These are phyloP conservation scores for Chionoecetes opilio DNA, from an alignment of 1,140 invertebrate species.

Conservation along the genomic window DNA sequence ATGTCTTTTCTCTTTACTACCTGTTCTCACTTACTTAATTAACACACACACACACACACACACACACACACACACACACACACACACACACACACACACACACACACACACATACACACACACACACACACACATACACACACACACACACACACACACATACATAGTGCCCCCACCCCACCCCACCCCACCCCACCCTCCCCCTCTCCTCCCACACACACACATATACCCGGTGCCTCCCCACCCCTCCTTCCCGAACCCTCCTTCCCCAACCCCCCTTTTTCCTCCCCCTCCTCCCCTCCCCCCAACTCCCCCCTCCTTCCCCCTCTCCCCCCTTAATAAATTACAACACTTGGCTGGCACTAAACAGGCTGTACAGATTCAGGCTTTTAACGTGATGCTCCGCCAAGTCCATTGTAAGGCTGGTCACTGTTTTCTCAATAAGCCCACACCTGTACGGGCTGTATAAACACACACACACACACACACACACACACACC, in stretches of 20 bases:
- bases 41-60: background rate
- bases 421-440: background rate
- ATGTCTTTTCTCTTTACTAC: background rate
- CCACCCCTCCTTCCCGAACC: too few species aligned
- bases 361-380: background rate
- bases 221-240: too few species aligned
- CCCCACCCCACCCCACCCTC: background rate
- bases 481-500: too few species aligned
- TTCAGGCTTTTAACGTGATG: conserved; percentile 3
- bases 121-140: too few species aligned
- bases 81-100: background rate
- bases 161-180: too few species aligned
- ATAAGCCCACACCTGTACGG: too few species aligned
- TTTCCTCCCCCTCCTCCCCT: too few species aligned
- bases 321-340: background rate
- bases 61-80: conserved; percentile 19
- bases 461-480: too few species aligned
- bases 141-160: too few species aligned
- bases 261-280: too few species aligned
- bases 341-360: background rate
- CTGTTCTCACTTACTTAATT: background rate
- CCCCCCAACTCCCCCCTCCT: background rate
- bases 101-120: too few species aligned
- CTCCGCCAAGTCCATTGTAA: too few species aligned
- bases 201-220: background rate